Conservation (phyloP, 2,113 vertebrate genomes). For the Leiothrix lutea region DNA sequence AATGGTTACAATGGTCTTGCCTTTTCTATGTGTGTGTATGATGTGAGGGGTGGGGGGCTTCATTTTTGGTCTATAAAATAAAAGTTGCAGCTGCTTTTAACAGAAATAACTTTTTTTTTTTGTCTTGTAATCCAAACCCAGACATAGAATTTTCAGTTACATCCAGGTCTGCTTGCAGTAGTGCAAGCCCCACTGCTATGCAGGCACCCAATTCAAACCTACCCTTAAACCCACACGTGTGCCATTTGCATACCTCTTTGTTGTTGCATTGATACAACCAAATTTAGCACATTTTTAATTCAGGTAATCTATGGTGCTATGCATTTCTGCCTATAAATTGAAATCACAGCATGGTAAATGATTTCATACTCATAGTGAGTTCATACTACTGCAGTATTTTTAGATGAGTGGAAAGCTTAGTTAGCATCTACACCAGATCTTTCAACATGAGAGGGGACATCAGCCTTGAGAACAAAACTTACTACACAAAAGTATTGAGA, state of each 20-base stretch:
- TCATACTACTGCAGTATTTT: not conserved
- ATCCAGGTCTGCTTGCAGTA: not conserved
- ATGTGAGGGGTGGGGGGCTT: not conserved
- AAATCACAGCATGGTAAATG: not conserved
- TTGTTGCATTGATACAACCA: not conserved
- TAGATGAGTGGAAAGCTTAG: not conserved
- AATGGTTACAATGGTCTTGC: slow-evolving; percentile 46
- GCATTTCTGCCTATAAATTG: not conserved
- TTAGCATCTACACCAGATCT: not conserved
- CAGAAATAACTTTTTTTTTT: not conserved
- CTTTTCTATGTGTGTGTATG: slow-evolving; percentile 33
- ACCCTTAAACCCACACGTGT: not conserved
- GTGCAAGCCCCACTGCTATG: not conserved
- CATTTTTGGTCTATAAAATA: slow-evolving; percentile 52
- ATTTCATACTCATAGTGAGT: not conserved
- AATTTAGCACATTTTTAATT: not conserved
- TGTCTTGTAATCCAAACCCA: not conserved
- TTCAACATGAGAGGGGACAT: not conserved
- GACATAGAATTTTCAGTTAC: not conserved
- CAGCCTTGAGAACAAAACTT: not conserved
- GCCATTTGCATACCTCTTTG: not conserved
- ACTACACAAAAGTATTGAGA: not conserved
- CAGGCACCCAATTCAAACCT: not conserved
- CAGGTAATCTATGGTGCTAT: not conserved
- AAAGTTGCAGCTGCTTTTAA: slow-evolving; percentile 64